phyloP scores from a whole-genome alignment of 2,113 vertebrate species.

The Phyllopteryx taeniolatus region DNA sequence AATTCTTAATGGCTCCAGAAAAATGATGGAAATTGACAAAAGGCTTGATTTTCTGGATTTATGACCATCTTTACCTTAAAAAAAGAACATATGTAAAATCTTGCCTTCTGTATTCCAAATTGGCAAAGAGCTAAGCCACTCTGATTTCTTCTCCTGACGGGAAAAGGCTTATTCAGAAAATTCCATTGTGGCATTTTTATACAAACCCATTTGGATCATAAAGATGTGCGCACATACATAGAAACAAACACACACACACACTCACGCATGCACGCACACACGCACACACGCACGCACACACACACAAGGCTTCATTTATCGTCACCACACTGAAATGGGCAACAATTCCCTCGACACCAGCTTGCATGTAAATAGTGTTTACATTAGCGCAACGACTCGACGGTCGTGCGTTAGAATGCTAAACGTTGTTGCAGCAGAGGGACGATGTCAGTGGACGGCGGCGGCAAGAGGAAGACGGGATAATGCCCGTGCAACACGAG shows the following conservation, averaged over 20 bases:
- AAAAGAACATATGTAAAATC: background rate
- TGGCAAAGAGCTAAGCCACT: conserved; percentile 5
- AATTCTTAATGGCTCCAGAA: background rate
- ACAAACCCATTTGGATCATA: conserved; percentile 27
- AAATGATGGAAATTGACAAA: background rate
- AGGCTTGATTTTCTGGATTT: background rate
- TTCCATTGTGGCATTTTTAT: conserved; percentile 35
- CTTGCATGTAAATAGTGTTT: conserved; percentile 46
- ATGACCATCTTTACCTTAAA: background rate
- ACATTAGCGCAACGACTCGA: background rate
- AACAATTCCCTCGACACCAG: conserved; percentile 25
- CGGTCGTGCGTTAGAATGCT: background rate
- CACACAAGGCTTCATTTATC: conserved; percentile 33
- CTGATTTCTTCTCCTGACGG: conserved; percentile 13
- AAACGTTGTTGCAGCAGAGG: background rate
- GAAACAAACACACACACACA: conserved; percentile 28
- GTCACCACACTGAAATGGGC: conserved; percentile 42
- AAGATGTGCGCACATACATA: background rate
- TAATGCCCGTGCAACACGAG: conserved; percentile 15
- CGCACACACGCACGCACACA: conserved; percentile 25
- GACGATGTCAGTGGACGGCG: background rate
- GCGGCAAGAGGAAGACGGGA: background rate
- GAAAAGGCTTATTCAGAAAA: conserved; percentile 44
- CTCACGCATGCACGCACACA: conserved; percentile 26
- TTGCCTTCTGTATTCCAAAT: background rate